Percentiles rank a stretch among this genome's conserved stretches.
phyloP scores from a whole-genome alignment of 2,797 vertebrate species.

The Arremon aurantiirostris region DNA sequence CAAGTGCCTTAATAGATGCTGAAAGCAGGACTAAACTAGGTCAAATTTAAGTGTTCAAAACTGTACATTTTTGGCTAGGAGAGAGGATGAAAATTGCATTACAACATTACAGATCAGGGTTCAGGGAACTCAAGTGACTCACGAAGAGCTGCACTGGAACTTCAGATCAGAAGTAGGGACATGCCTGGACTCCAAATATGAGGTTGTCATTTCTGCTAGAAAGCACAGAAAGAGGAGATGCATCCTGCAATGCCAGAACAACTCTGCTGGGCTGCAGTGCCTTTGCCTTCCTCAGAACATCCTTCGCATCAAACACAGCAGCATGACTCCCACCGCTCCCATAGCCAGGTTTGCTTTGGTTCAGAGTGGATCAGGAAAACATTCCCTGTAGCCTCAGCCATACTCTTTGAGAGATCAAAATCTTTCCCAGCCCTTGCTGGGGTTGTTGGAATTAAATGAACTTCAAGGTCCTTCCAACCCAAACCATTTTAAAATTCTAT shows the following conservation, averaged over 20 bases:
- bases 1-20: neutral
- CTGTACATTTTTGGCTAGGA: neutral
- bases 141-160: neutral
- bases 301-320: neutral
- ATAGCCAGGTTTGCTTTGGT: neutral
- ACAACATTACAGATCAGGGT: neutral
- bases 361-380: neutral
- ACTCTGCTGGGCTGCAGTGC: neutral
- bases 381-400: neutral
- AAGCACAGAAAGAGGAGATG: neutral
- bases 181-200: neutral
- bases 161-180: neutral
- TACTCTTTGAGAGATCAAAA: neutral
- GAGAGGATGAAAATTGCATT: neutral
- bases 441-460: neutral
- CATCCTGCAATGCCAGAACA: neutral
- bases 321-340: neutral
- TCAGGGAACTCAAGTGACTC: neutral
- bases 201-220: neutral
- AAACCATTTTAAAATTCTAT: neutral
- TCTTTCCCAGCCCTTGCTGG: neutral
- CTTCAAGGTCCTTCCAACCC: neutral
- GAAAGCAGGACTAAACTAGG: neutral
- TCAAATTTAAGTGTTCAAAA: neutral
- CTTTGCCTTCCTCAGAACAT: neutral